phyloP scores from a whole-genome alignment of 2,888 invertebrate species.

The Argyresthia goedartella region DNA sequence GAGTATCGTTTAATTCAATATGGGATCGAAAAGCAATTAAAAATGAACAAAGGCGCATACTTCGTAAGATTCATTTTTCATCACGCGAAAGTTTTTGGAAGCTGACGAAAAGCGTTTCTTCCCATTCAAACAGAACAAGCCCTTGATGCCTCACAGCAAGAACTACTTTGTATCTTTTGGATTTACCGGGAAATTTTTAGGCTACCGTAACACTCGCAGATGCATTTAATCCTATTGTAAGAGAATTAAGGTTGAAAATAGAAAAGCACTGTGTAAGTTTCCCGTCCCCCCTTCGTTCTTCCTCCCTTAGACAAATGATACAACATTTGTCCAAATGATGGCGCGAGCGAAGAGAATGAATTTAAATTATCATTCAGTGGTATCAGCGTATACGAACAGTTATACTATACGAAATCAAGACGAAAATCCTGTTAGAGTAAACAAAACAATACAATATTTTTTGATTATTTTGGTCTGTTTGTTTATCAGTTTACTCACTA shows the following conservation, averaged over 20 bases:
- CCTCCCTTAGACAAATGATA: conserved; percentile 67
- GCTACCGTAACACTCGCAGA: conserved; percentile 29
- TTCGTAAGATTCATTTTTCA: conserved; percentile 53
- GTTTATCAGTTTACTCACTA: no score
- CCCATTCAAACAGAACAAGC: conserved; percentile 30
- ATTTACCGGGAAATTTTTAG: conserved; percentile 50
- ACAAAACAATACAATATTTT: no score
- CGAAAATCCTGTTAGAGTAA: conserved; percentile 6
- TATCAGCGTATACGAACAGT: conserved; percentile 58
- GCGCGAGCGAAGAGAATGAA: conserved; percentile 73
- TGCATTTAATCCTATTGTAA: neutral
- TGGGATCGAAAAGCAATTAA: conserved; percentile 24
- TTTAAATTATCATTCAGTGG: conserved; percentile 73
- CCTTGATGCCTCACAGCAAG: conserved; percentile 31
- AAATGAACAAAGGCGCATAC: conserved; percentile 43
- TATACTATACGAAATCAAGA: conserved; percentile 51
- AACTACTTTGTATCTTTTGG: conserved; percentile 32
- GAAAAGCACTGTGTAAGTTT: conserved; percentile 16
- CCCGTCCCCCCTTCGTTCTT: conserved; percentile 38
- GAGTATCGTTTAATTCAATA: conserved; percentile 66
- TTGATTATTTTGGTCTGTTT: no score
- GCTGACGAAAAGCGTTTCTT: conserved; percentile 52
- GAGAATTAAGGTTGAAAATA: conserved; percentile 29
- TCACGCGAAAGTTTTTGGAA: conserved; percentile 51
- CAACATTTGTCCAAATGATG: conserved; percentile 73